Evolutionary conservation across 2,797 vertebrate species (phyloP), one percentile per base, ranked within the genome.

Genomic region (Manis pentadactyla): DNA sequence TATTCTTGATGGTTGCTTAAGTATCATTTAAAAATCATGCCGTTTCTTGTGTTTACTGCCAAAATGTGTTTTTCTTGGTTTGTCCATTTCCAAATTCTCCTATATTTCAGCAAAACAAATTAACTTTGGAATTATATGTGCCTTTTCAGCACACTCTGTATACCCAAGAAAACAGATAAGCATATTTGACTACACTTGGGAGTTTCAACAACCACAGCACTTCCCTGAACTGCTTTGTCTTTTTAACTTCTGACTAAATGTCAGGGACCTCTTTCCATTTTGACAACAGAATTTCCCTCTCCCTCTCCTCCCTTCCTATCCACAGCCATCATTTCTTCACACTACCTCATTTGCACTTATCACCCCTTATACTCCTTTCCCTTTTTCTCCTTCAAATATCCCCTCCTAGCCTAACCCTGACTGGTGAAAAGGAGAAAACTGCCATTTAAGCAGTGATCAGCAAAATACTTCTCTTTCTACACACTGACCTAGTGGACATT

Each of bases 201-300:
- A 55, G 15, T 57, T 88, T 94, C 75, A 63, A 18, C 51, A 95
- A 77, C 49, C 55, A 57, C 29, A 91, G 42, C 42, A 87, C 23
- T 64, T 74, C 31, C 9, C 25, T 53, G 46, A 96, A 87, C 25
- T 78, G 46, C n/a, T 94, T 88, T 85, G 51, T 86, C 42, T 51
- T 93, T 97, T 95, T 78, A 51, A 93, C 61, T 90, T 95, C 51
- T 95, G 39, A 55, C 39, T 92, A 77, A 92, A 88, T n/a, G 18
- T 49, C 77, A 77, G 51, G 14, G 8, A n/a, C 18, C 34, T 86
- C 74, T 89, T 81, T 94, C 42, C 31, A 93, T 63, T 63, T 81
- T 71, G 23, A 81, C 15, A 53, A 55, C 59, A 29, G 34, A 69
- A 89, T 83, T 55, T 77, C 29, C 61, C 34, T 21, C 13, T 37